These are phyloP conservation scores for Orthonychiurus folsomi DNA, from an alignment of 2,888 invertebrate genomes.

Conservation along the genomic window DNA sequence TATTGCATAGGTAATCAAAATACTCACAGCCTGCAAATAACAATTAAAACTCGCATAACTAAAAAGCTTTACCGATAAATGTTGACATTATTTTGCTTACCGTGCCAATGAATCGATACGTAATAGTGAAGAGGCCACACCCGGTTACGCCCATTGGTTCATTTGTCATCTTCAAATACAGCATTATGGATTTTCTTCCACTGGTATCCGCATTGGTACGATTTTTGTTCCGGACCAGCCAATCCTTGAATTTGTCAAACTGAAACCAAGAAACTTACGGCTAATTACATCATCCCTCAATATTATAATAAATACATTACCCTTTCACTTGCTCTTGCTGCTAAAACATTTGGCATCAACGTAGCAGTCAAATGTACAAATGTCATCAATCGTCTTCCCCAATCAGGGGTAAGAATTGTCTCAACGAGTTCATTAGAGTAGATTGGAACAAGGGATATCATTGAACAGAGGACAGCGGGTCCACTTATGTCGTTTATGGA, in stretches of 20 bases:
- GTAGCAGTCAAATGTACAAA: not conserved
- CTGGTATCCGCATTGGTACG: no score
- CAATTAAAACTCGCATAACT: no score
- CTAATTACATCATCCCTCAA: no score
- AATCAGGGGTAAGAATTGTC: not conserved
- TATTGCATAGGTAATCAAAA: not conserved
- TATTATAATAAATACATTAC: not conserved
- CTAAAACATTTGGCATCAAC: not conserved
- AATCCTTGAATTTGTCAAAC: not conserved
- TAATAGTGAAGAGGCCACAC: not conserved
- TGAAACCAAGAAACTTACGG: no score
- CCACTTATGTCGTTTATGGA: not conserved
- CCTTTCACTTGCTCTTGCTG: not conserved
- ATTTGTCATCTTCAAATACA: not conserved
- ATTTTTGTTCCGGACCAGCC: no score
- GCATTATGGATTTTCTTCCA: not conserved
- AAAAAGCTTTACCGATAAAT: no score
- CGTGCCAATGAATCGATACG: not conserved
- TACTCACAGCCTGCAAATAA: not conserved
- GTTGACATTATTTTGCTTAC: not conserved
- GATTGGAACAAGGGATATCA: not conserved
- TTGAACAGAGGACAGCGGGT: not conserved
- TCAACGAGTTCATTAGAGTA: not conserved
- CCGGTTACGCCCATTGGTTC: not conserved
- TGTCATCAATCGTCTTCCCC: not conserved